phyloP scores from a whole-genome alignment of 1,140 invertebrate species.

The Drosophila teissieri region DNA sequence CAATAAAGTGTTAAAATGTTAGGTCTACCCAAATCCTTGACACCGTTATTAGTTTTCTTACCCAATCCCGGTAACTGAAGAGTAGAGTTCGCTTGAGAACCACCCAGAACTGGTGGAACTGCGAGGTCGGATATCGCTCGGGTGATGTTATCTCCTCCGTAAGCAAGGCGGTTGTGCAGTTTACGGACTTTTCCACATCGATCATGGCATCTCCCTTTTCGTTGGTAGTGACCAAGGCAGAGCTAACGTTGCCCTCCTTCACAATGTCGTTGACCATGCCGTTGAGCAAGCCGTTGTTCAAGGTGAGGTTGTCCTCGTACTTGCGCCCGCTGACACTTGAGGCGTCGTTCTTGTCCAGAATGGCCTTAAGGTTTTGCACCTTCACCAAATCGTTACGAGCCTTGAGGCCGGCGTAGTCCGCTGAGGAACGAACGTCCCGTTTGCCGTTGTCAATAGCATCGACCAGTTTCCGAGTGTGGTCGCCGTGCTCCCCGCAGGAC shows the following conservation, averaged over 20 bases:
- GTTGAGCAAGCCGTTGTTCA: slow-evolving; percentile 75
- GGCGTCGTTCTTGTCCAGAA: slow-evolving; percentile 86
- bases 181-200: slow-evolving; percentile 87
- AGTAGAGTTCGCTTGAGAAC: slow-evolving; percentile 91
- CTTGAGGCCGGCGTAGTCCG: slow-evolving; percentile 85
- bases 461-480: slow-evolving; percentile 93
- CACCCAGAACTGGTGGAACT: slow-evolving; percentile 92
- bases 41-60: slow-evolving; percentile 77
- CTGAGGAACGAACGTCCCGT: slow-evolving; percentile 88
- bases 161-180: slow-evolving; percentile 88
- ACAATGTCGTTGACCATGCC: slow-evolving; percentile 89
- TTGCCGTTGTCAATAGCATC: slow-evolving; percentile 93
- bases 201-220: slow-evolving; percentile 84
- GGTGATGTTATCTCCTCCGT: slow-evolving; percentile 87
- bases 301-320: slow-evolving; percentile 84
- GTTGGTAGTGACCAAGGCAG: slow-evolving; percentile 67
- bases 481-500: slow-evolving; percentile 97
- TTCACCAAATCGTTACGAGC: slow-evolving; percentile 85
- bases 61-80: slow-evolving; percentile 93
- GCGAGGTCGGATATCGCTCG: slow-evolving; percentile 90
- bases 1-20: slow-evolving; percentile 54
- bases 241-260: slow-evolving; percentile 85
- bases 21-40: not conserved
- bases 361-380: slow-evolving; percentile 76
- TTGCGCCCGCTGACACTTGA: slow-evolving; percentile 85